Conservation (phyloP, 2,888 invertebrate species). For the Agrypnus murinus region DNA sequence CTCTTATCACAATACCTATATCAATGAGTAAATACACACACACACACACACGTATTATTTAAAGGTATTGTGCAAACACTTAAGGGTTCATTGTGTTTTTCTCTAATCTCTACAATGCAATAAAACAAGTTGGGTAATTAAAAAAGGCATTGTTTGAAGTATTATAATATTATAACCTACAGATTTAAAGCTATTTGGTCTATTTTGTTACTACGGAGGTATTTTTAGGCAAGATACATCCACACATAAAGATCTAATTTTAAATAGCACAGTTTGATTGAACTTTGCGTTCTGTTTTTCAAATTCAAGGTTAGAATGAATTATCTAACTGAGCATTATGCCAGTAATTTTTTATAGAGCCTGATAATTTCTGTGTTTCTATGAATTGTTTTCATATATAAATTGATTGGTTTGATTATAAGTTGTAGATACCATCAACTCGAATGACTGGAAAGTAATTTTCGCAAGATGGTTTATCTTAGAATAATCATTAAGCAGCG, state of each 20-base stretch:
- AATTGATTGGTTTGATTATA: too few species aligned
- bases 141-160: neutral
- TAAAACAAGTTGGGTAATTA: slow-evolving; percentile 5
- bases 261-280: slow-evolving; percentile 4
- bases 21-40: neutral
- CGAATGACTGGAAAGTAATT: too few species aligned
- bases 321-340: neutral
- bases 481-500: too few species aligned
- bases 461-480: too few species aligned
- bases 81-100: neutral
- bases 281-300: slow-evolving; percentile 12
- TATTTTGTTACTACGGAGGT: neutral
- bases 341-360: too few species aligned
- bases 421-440: too few species aligned
- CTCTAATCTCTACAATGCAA: slow-evolving; percentile 11
- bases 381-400: too few species aligned
- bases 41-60: neutral
- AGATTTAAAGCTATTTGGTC: too few species aligned
- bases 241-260: neutral
- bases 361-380: too few species aligned
- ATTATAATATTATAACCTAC: neutral
- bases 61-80: neutral
- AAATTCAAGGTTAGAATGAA: neutral
- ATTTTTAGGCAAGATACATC: neutral
- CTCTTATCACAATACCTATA: neutral